phyloP scores from a whole-genome alignment of 2,113 vertebrate genomes.

The Arizona elegans region DNA sequence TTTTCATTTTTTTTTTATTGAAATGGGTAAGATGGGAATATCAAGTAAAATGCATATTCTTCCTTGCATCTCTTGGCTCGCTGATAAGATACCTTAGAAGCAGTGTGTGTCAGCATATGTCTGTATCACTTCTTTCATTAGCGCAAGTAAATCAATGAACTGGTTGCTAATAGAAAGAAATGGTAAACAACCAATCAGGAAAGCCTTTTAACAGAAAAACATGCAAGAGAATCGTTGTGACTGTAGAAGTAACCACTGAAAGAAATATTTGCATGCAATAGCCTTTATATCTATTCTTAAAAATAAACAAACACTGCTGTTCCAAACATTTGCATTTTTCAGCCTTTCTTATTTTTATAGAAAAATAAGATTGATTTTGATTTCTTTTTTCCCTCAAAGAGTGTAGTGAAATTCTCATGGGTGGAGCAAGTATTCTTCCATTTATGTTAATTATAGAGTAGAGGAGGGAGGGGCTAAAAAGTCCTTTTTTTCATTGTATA shows the following conservation, averaged over 20 bases:
- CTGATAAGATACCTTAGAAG: slow-evolving; percentile 48
- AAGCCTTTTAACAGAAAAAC: slow-evolving; percentile 20
- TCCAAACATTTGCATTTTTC: background rate
- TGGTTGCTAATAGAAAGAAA: slow-evolving; percentile 49
- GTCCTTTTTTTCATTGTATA: background rate
- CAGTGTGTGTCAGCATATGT: slow-evolving; percentile 12
- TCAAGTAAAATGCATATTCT: slow-evolving; percentile 31
- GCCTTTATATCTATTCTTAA: background rate
- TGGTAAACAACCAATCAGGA: slow-evolving; percentile 16
- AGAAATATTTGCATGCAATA: slow-evolving; percentile 27
- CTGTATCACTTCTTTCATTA: slow-evolving; percentile 52
- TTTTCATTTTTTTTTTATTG: slow-evolving; percentile 12
- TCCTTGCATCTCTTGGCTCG: slow-evolving; percentile 29
- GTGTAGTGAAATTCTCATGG: background rate
- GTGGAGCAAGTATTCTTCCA: background rate
- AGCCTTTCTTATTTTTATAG: background rate
- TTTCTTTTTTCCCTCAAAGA: background rate
- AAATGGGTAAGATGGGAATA: slow-evolving; percentile 38
- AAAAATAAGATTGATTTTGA: background rate
- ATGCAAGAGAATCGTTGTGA: background rate
- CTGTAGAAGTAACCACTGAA: background rate
- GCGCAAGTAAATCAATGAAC: slow-evolving; percentile 22
- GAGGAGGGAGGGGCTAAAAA: background rate
- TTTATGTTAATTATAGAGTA: background rate
- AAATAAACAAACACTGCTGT: background rate